A percentile compares a stretch with the other conserved stretches of the same genome.
Conservation (phyloP, 2,797 vertebrate genomes). For the Sebastes alutus region DNA sequence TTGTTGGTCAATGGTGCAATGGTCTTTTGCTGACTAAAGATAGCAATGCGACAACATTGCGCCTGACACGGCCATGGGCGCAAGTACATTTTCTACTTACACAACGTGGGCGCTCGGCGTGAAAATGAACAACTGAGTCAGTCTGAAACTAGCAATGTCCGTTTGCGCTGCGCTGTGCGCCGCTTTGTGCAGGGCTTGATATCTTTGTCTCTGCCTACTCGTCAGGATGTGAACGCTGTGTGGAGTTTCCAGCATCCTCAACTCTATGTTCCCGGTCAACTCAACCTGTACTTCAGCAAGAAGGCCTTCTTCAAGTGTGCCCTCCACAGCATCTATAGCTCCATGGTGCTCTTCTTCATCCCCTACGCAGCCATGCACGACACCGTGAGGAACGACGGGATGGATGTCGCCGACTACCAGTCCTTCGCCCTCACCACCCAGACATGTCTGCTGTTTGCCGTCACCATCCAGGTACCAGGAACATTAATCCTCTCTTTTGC, state of each 20-base stretch:
- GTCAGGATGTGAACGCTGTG: constrained; percentile 90
- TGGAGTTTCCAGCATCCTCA: constrained; percentile 92
- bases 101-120: too few species aligned
- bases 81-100: too few species aligned
- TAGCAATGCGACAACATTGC: too few species aligned
- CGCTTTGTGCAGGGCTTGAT: too few species aligned
- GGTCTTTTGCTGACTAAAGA: too few species aligned
- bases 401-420: constrained; percentile 91
- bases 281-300: constrained; percentile 93
- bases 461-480: constrained; percentile 88
- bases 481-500: neutral
- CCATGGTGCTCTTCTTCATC: constrained; percentile 94
- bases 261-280: constrained; percentile 91
- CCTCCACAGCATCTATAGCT: constrained; percentile 92
- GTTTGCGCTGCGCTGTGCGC: too few species aligned
- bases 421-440: constrained; percentile 93
- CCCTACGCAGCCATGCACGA: constrained; percentile 87
- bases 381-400: constrained; percentile 86
- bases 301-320: constrained; percentile 88
- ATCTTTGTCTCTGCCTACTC: constrained; percentile 35
- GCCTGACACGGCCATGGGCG: too few species aligned
- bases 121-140: too few species aligned
- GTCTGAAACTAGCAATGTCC: too few species aligned
- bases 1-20: too few species aligned
- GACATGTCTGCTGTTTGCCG: constrained; percentile 90